Evolutionary conservation across 1,140 invertebrate species (phyloP).

Genomic region (Drosophila subpulchrella): DNA sequence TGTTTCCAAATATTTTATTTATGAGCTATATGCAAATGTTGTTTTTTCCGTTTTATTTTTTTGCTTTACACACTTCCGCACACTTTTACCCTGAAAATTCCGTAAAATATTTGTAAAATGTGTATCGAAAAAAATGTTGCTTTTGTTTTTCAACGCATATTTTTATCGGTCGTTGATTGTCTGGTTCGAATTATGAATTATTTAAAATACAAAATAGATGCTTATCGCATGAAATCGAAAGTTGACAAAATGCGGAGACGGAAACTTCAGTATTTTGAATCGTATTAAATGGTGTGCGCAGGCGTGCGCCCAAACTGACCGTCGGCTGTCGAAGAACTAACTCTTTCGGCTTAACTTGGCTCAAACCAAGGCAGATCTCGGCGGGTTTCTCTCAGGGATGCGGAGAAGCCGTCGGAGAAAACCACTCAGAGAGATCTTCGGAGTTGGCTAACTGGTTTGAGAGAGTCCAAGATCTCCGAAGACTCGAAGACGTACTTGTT

Average conservation of each 20-base stretch:
- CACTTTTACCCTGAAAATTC: constrained; percentile 56
- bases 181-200: constrained; percentile 44
- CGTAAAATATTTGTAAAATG: constrained; percentile 39
- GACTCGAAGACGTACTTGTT: constrained; percentile 55
- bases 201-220: constrained; percentile 23
- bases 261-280: constrained; percentile 33
- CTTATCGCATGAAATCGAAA: constrained; percentile 54
- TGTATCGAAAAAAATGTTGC: constrained; percentile 35
- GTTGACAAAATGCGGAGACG: constrained; percentile 33
- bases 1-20: constrained; percentile 44
- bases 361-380: constrained; percentile 63
- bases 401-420: constrained; percentile 10
- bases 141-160: constrained; percentile 52
- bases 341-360: constrained; percentile 59
- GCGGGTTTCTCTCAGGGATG: constrained; percentile 1
- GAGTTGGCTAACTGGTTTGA: constrained; percentile 53
- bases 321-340: constrained; percentile 83
- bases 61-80: constrained; percentile 53
- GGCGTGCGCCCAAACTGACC: constrained; percentile 84
- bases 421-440: constrained; percentile 1
- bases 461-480: constrained; percentile 17
- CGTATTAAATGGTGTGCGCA: constrained; percentile 55
- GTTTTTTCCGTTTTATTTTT: constrained; percentile 7
- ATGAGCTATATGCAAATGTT: constrained; percentile 19
- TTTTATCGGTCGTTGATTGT: constrained; percentile 26